These are phyloP conservation scores for Tenebrio molitor DNA, from an alignment of 1,140 invertebrate species.

Conservation along the genomic window DNA sequence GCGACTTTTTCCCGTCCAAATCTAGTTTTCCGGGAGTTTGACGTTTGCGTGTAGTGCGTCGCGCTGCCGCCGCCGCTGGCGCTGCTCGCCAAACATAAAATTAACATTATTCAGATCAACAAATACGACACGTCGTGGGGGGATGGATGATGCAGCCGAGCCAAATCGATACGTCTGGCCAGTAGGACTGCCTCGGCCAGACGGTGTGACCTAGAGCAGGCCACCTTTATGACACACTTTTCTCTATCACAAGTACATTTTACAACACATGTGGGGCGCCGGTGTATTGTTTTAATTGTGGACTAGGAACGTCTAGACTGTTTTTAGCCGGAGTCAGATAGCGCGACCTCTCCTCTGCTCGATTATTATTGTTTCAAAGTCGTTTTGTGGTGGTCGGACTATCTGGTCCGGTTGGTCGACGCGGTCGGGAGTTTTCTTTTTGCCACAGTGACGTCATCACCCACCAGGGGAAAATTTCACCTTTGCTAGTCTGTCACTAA, in stretches of 20 bases:
- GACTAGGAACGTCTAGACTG: constrained; percentile 18
- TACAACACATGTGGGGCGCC: constrained; percentile 1
- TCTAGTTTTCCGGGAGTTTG: no score
- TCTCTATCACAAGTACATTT: constrained; percentile 43
- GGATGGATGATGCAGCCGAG: constrained; percentile 15
- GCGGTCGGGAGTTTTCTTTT: no score
- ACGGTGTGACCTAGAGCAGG: constrained; percentile 49
- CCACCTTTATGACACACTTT: constrained; percentile 50
- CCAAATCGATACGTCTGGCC: constrained; percentile 49
- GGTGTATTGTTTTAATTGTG: constrained; percentile 37
- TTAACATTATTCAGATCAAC: constrained; percentile 37
- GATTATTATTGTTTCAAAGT: background rate
- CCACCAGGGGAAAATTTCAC: no score
- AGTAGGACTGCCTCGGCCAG: constrained; percentile 42
- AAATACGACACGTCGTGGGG: constrained; percentile 7
- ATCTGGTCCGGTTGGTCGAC: no score
- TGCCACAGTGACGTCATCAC: no score
- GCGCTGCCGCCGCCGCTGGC: no score
- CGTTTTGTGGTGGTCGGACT: background rate
- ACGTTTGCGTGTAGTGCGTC: no score
- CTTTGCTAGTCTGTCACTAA: no score
- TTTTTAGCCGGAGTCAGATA: background rate
- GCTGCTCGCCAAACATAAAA: background rate
- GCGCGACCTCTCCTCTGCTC: background rate
- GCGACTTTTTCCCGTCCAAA: no score